Evolutionary conservation across 2,888 invertebrate genomes (phyloP).

Genomic region (Meiosimyza decipiens): DNA sequence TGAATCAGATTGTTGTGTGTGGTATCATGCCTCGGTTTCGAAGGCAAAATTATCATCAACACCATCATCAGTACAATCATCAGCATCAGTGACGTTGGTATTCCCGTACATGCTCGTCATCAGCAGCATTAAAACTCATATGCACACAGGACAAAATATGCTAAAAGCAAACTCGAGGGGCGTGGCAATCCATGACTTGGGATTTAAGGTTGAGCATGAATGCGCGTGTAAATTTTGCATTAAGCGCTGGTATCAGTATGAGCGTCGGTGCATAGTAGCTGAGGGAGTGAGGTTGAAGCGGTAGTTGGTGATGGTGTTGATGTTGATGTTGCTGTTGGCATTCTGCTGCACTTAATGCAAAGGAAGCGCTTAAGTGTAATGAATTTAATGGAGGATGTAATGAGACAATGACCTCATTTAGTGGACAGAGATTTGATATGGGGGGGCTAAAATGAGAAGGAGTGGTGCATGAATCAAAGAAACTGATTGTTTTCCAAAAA

Average conservation of each 20-base stretch:
- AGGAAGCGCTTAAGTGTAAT: conserved; percentile 33
- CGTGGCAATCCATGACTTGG: background rate
- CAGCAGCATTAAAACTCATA: background rate
- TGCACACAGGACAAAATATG: background rate
- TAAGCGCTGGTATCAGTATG: background rate
- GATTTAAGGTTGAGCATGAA: conserved; percentile 10
- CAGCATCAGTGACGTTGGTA: conserved; percentile 3
- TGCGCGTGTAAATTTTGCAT: conserved; percentile 29
- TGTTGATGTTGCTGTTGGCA: conserved; percentile 10
- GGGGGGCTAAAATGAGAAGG: background rate
- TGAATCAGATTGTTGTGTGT: too few relatives aligned
- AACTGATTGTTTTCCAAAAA: conserved; percentile 15
- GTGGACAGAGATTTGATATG: background rate
- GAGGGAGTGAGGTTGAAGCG: background rate
- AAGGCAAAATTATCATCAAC: background rate
- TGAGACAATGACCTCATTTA: conserved; percentile 36
- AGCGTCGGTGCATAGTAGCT: background rate
- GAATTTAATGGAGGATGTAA: conserved; percentile 37
- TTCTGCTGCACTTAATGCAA: conserved; percentile 11
- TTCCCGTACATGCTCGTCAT: conserved; percentile 14
- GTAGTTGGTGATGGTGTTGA: background rate
- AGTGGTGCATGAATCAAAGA: conserved; percentile 12
- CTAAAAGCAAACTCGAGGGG: conserved; percentile 3
- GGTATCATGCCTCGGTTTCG: background rate
- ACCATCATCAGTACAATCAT: conserved; percentile 9